Conservation (phyloP, 2,113 vertebrate species). For the Acrocephalus kingi region DNA sequence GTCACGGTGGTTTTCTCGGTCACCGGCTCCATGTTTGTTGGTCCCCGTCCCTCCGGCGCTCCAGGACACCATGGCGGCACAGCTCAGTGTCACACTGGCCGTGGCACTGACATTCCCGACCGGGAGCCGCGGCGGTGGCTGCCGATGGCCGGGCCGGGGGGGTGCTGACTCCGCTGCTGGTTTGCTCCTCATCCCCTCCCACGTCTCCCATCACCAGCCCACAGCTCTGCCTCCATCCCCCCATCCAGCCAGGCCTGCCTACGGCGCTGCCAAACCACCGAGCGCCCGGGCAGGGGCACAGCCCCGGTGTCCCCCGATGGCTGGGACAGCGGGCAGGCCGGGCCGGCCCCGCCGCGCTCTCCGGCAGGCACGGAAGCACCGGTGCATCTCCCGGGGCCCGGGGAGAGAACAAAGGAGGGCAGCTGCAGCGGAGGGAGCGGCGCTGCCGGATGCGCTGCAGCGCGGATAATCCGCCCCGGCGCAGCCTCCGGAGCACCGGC, state of each 20-base stretch:
- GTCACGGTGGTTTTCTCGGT: neutral
- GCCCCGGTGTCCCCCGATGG: neutral
- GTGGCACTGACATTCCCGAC: fast-evolving
- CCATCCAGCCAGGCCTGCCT: neutral
- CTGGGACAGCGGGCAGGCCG: neutral
- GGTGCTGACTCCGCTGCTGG: fast-evolving
- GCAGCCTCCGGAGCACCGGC: neutral
- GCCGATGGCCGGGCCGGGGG: fast-evolving
- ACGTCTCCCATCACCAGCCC: neutral
- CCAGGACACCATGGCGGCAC: fast-evolving
- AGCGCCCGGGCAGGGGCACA: neutral
- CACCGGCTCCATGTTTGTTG: neutral
- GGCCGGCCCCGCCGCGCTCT: fast-evolving
- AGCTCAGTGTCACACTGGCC: fast-evolving
- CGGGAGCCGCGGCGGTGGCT: fast-evolving
- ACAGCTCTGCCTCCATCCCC: fast-evolving
- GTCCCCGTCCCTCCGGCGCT: neutral
- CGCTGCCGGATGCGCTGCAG: constrained; percentile 31
- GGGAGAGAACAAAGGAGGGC: constrained; percentile 62
- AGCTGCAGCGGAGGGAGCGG: constrained; percentile 47
- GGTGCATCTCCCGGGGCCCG: constrained; percentile 5
- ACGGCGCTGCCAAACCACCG: fast-evolving
- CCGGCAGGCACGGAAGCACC: neutral
- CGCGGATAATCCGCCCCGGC: constrained; percentile 6
- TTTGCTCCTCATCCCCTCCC: neutral